Conservation (phyloP, 1,140 invertebrate genomes). For the Mya arenaria region DNA sequence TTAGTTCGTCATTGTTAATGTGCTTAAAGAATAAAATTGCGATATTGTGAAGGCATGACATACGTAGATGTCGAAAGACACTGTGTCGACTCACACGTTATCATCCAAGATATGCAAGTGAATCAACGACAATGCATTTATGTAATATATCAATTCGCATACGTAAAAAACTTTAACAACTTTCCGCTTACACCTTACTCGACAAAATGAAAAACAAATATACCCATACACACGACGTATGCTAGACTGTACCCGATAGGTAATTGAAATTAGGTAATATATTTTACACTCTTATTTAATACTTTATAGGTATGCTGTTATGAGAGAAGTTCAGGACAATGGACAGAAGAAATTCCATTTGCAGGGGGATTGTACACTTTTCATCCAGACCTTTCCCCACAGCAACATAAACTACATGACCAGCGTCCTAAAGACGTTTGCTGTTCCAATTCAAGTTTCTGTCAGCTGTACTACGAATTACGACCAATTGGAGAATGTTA, state of each 20-base stretch:
- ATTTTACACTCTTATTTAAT: not conserved
- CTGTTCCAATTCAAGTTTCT: not conserved
- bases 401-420: not conserved
- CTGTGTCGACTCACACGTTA: no score
- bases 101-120: not conserved
- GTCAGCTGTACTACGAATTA: slow-evolving; percentile 11
- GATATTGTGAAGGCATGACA: no score
- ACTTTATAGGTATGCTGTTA: not conserved
- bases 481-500: slow-evolving; percentile 23
- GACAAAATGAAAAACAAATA: not conserved
- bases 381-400: not conserved
- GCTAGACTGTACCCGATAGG: no score
- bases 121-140: not conserved
- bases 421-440: not conserved
- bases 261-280: no score
- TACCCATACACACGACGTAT: no score
- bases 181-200: not conserved
- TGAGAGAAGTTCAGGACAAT: not conserved
- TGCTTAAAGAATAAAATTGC: no score
- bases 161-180: no score
- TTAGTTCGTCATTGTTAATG: no score
- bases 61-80: no score
- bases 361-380: slow-evolving; percentile 19
- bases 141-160: no score
- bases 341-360: slow-evolving; percentile 5